These are phyloP conservation scores for Paradisaea rubra DNA, from an alignment of 2,113 vertebrate species.

Conservation along the genomic window DNA sequence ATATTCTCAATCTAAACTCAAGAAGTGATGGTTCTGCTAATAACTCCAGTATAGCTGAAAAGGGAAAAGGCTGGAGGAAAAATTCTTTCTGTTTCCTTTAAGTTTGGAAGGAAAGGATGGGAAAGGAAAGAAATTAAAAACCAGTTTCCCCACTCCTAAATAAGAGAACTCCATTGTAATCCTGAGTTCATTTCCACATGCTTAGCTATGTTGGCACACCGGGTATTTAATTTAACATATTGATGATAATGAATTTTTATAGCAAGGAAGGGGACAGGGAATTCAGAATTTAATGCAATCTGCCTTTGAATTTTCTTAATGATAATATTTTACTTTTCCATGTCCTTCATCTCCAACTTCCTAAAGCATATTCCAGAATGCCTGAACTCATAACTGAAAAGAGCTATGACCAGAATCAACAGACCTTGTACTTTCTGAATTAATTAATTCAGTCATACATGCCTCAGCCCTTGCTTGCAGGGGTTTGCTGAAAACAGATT, in stretches of 20 bases:
- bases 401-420: not conserved
- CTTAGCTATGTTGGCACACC: not conserved
- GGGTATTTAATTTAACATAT: not conserved
- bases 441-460: not conserved
- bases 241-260: not conserved
- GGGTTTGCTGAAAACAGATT: not conserved
- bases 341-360: not conserved
- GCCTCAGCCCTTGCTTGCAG: not conserved
- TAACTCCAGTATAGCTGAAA: not conserved
- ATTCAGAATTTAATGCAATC: not conserved
- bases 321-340: not conserved
- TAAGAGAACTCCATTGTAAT: not conserved
- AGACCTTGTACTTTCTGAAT: not conserved
- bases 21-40: not conserved
- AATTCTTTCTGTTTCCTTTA: not conserved
- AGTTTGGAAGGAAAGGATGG: accelerated
- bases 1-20: not conserved
- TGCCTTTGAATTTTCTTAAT: not conserved
- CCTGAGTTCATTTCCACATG: not conserved
- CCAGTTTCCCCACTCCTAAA: not conserved
- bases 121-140: not conserved
- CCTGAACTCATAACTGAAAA: not conserved
- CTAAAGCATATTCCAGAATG: not conserved
- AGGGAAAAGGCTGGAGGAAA: not conserved
- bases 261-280: not conserved